Evolutionary conservation across 2,888 invertebrate genomes (phyloP).

Genomic region (Camptogramma bilineatum): DNA sequence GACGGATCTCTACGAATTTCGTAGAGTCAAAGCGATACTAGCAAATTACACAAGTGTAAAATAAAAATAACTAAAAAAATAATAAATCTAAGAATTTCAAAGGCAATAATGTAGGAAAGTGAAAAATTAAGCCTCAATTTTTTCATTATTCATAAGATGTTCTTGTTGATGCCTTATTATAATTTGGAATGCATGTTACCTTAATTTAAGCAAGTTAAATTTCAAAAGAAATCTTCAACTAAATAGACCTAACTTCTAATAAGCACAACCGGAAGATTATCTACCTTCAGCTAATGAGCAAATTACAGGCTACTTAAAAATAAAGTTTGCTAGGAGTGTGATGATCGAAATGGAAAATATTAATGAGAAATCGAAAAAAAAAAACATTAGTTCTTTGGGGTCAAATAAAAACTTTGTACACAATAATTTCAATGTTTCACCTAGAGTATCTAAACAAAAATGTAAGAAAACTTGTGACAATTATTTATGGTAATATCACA

Average conservation of each 20-base stretch:
- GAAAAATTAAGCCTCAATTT: conserved; percentile 23
- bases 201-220: not conserved
- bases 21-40: not conserved
- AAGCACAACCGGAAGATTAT: conserved; percentile 30
- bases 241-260: not conserved
- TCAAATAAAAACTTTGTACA: conserved; percentile 51
- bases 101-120: not conserved
- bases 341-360: conserved; percentile 30
- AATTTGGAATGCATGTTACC: conserved; percentile 27
- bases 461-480: conserved; percentile 61
- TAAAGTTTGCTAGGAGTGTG: conserved; percentile 17
- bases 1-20: not conserved
- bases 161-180: conserved; percentile 5
- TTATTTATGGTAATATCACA: conserved; percentile 61
- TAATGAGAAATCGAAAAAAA: conserved; percentile 42
- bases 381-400: conserved; percentile 56
- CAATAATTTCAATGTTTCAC: conserved; percentile 40
- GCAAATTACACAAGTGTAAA: not conserved
- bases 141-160: not conserved
- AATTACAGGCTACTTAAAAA: conserved; percentile 15
- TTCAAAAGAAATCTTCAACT: conserved; percentile 1
- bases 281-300: conserved; percentile 21
- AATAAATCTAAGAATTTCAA: not conserved
- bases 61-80: conserved; percentile 6
- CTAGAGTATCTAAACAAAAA: conserved; percentile 32